A percentile compares a stretch with the other conserved stretches of the same genome.
phyloP scores from a whole-genome alignment of 2,888 invertebrate species.

The Luffia ferchaultella region DNA sequence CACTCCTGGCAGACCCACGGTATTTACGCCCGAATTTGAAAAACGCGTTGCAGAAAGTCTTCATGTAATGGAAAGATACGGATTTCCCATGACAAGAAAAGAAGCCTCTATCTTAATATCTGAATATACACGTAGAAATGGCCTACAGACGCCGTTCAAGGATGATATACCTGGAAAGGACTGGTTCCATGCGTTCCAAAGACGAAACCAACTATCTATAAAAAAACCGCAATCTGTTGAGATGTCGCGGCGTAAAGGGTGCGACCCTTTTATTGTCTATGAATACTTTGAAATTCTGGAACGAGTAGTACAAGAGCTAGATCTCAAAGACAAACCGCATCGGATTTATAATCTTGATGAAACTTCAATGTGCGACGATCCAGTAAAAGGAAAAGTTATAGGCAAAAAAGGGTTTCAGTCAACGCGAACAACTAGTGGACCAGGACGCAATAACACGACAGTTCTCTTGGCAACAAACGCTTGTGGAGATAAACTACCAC shows the following conservation, averaged over 20 bases:
- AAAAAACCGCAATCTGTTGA: slow-evolving; percentile 23
- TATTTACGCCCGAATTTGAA: not conserved
- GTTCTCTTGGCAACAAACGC: slow-evolving; percentile 10
- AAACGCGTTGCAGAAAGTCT: not conserved
- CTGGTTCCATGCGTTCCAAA: not conserved
- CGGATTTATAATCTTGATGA: slow-evolving; percentile 20
- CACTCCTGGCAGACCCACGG: not conserved
- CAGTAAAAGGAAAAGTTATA: slow-evolving; percentile 16
- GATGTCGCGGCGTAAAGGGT: slow-evolving; percentile 11
- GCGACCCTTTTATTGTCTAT: slow-evolving; percentile 8
- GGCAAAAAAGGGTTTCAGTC: slow-evolving; percentile 9
- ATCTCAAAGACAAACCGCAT: slow-evolving; percentile 13
- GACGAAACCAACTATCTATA: slow-evolving; percentile 16
- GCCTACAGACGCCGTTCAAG: not conserved
- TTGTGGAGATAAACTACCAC: slow-evolving; percentile 7
- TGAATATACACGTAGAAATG: not conserved
- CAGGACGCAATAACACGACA: slow-evolving; percentile 8
- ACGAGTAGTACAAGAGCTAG: slow-evolving; percentile 13
- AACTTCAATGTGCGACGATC: slow-evolving; percentile 11
- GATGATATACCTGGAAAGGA: not conserved
- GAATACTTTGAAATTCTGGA: slow-evolving; percentile 17
- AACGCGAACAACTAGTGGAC: slow-evolving; percentile 9
- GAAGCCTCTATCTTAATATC: not conserved
- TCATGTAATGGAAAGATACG: not conserved
- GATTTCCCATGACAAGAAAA: not conserved